These are phyloP conservation scores for Bufo gargarizans DNA, from an alignment of 2,113 vertebrate genomes.

Conservation along the genomic window DNA sequence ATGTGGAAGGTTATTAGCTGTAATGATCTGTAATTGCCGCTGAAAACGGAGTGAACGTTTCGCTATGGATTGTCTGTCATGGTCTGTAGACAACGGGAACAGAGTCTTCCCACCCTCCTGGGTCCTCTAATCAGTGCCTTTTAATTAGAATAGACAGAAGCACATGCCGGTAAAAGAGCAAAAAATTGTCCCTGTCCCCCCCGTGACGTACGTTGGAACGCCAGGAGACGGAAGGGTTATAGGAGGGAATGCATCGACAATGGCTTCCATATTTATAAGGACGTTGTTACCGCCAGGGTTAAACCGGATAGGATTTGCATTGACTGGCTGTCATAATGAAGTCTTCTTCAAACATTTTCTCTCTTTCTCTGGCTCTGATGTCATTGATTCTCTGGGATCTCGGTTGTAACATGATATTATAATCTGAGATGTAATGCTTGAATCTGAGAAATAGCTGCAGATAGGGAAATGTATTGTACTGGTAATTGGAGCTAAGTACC, in stretches of 20 bases:
- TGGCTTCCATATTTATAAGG: not conserved
- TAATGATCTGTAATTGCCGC: slow-evolving; percentile 57
- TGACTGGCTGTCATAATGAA: slow-evolving; percentile 25
- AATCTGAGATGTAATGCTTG: not conserved
- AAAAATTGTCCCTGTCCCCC: not conserved
- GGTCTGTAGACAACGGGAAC: slow-evolving; percentile 30
- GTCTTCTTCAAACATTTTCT: slow-evolving; percentile 23
- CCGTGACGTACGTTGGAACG: not conserved
- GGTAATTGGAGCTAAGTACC: not conserved
- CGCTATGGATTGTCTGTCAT: slow-evolving; percentile 20
- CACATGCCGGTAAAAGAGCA: not conserved
- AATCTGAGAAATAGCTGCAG: not conserved
- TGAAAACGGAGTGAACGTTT: slow-evolving; percentile 55
- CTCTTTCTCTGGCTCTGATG: slow-evolving; percentile 28
- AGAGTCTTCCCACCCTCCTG: slow-evolving; percentile 15
- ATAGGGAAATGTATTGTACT: not conserved
- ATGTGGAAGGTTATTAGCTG: slow-evolving; percentile 52
- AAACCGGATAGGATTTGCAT: slow-evolving; percentile 20
- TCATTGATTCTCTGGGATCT: slow-evolving; percentile 27
- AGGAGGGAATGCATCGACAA: not conserved
- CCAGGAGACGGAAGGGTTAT: not conserved
- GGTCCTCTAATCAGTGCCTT: slow-evolving; percentile 27
- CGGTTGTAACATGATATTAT: slow-evolving; percentile 1
- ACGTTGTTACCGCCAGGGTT: not conserved
- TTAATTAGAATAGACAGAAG: slow-evolving; percentile 51